These are phyloP conservation scores for Shinisaurus crocodilurus DNA, from an alignment of 2,113 vertebrate species.

Conservation along the genomic window DNA sequence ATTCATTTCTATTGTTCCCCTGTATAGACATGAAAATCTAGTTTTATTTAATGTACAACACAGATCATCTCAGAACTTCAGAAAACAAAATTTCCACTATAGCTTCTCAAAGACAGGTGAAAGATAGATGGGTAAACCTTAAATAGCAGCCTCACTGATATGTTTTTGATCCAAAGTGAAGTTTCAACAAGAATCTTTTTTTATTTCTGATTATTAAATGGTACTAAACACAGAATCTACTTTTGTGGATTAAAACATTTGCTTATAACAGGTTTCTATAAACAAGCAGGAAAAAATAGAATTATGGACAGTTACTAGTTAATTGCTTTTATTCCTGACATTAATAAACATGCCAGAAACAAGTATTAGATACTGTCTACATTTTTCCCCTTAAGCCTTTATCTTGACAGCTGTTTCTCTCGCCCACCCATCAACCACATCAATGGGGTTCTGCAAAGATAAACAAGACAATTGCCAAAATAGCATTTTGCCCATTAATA, in stretches of 20 bases:
- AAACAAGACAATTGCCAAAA: background rate
- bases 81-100: background rate
- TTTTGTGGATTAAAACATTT: background rate
- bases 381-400: background rate
- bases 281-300: background rate
- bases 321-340: no score
- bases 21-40: background rate
- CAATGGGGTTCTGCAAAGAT: background rate
- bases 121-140: background rate
- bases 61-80: background rate
- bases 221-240: background rate
- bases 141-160: background rate
- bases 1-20: background rate
- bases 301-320: background rate
- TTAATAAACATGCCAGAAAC: background rate
- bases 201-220: background rate
- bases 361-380: background rate
- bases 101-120: background rate
- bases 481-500: background rate
- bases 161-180: background rate
- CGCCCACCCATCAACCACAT: background rate
- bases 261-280: background rate
- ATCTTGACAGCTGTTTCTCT: no score
- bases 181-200: no score
- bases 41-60: background rate